Conservation (phyloP, 1,140 invertebrate genomes). For the Dreissena rostriformis region DNA sequence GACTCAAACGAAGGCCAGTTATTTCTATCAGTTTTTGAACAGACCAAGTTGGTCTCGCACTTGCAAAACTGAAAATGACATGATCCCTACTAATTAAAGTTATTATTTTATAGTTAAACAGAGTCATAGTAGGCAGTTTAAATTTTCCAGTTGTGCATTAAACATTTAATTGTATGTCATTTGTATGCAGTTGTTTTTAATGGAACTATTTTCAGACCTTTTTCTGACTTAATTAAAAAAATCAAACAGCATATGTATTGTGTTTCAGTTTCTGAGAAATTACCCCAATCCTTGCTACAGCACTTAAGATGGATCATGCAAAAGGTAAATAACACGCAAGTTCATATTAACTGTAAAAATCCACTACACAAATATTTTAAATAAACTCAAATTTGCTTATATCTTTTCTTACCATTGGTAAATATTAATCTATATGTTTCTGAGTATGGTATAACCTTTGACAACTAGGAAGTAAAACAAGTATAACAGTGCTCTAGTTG, state of each 20-base stretch:
- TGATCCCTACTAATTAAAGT: too few relatives aligned
- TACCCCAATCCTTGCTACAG: constrained; percentile 89
- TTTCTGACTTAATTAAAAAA: neutral
- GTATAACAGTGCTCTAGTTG: too few relatives aligned
- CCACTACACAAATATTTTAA: neutral
- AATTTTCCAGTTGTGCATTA: neutral
- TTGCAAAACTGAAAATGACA: too few relatives aligned
- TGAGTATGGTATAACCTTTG: neutral
- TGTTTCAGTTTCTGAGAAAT: constrained; percentile 71
- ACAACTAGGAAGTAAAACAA: neutral
- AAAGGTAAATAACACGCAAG: constrained; percentile 84
- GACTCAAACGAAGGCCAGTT: too few relatives aligned
- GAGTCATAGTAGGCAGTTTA: neutral
- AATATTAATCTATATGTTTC: neutral
- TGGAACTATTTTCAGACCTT: neutral
- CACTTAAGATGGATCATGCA: constrained; percentile 97
- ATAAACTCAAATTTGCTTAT: neutral
- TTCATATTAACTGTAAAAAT: neutral
- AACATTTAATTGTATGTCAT: neutral
- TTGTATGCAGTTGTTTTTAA: neutral
- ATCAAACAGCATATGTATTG: neutral
- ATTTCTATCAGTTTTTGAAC: too few relatives aligned
- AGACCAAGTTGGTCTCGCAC: too few relatives aligned
- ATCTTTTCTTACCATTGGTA: neutral
- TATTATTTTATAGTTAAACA: too few relatives aligned